Evolutionary conservation across 2,797 vertebrate species (phyloP).

Genomic region (Myiotriccus ornatus): DNA sequence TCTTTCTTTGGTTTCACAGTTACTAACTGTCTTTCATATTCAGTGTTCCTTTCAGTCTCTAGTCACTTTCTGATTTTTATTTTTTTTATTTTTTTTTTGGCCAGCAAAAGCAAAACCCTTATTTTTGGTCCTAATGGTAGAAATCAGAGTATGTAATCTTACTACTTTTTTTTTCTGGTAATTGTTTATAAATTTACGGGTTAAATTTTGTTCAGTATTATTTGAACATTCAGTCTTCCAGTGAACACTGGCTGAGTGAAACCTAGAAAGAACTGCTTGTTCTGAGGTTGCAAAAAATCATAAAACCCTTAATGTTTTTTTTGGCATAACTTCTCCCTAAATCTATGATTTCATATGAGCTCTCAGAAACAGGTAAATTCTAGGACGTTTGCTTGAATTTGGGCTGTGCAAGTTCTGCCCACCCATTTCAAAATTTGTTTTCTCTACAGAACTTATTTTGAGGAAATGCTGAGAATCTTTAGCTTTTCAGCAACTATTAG

Average conservation of each 20-base stretch:
- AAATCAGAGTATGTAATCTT: neutral
- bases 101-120: neutral
- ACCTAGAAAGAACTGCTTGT: neutral
- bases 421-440: neutral
- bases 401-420: neutral
- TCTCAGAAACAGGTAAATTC: neutral
- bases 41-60: neutral
- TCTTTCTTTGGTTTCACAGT: neutral
- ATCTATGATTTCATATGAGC: neutral
- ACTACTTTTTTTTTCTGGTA: neutral
- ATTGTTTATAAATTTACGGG: neutral
- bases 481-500: neutral
- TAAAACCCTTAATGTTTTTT: neutral
- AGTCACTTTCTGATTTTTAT: neutral
- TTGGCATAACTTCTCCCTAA: neutral
- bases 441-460: neutral
- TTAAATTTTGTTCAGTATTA: neutral
- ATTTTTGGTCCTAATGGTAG: neutral
- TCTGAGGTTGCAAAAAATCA: neutral
- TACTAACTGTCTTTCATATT: neutral
- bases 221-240: neutral
- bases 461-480: neutral
- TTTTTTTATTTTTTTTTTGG: neutral
- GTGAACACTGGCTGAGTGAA: neutral
- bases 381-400: neutral